Evolutionary conservation across 2,113 vertebrate species (phyloP).

Genomic region (Platycercus adscitus): DNA sequence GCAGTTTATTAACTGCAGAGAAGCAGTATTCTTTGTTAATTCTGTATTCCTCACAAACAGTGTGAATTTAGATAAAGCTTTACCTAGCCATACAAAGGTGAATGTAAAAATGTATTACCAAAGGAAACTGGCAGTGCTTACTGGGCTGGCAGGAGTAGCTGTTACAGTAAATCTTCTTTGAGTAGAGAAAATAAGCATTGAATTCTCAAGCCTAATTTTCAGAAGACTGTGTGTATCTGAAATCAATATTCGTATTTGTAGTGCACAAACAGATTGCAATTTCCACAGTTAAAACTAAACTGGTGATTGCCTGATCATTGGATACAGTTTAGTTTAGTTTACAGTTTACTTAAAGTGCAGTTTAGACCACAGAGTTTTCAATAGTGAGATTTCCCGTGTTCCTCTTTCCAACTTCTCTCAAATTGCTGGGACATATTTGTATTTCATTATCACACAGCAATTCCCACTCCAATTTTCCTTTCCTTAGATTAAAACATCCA

Average conservation of each 20-base stretch:
- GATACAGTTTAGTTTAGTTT: background rate
- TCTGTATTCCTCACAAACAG: background rate
- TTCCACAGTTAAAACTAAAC: background rate
- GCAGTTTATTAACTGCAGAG: background rate
- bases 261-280: background rate
- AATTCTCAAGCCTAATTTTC: background rate
- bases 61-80: background rate
- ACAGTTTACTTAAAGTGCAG: background rate
- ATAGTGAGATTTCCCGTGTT: fast-evolving
- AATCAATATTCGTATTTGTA: background rate
- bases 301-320: background rate
- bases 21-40: background rate
- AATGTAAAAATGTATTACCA: background rate
- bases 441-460: background rate
- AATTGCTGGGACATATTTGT: background rate
- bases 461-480: background rate
- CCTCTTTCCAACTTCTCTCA: background rate
- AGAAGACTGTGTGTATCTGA: background rate
- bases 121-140: background rate
- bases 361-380: background rate
- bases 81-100: background rate
- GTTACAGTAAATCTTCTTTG: background rate
- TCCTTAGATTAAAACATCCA: background rate
- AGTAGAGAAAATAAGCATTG: background rate
- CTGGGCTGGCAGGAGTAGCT: background rate